These are phyloP conservation scores for Apus apus DNA, from an alignment of 2,113 vertebrate species.

Conservation along the genomic window DNA sequence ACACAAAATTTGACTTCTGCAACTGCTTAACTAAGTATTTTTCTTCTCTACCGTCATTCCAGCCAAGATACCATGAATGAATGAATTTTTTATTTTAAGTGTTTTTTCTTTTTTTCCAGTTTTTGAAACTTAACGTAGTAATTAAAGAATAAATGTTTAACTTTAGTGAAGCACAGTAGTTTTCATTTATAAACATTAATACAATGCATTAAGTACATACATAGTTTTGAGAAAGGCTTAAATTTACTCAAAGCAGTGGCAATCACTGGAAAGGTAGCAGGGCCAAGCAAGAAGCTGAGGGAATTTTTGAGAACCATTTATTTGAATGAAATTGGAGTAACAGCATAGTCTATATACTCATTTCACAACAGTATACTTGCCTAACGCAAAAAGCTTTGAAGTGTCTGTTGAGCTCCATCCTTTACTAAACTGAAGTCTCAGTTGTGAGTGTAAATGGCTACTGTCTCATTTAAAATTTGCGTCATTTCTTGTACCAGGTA, in stretches of 20 bases:
- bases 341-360: neutral
- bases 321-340: neutral
- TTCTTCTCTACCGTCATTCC: neutral
- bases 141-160: slow-evolving; percentile 18
- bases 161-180: neutral
- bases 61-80: neutral
- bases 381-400: neutral
- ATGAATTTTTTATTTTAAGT: neutral
- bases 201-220: neutral
- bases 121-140: neutral
- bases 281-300: neutral
- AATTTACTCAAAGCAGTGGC: neutral
- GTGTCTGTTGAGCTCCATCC: neutral
- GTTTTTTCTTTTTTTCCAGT: neutral
- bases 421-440: neutral
- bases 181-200: neutral
- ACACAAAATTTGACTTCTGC: neutral
- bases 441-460: neutral
- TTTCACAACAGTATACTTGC: neutral
- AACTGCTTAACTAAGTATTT: neutral
- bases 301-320: neutral
- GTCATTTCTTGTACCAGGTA: neutral
- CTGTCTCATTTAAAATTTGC: neutral
- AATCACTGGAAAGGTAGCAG: neutral
- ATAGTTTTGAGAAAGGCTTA: neutral